These are phyloP conservation scores for Leptinotarsa undecemlineata DNA, from an alignment of 1,140 invertebrate genomes.

Conservation along the genomic window DNA sequence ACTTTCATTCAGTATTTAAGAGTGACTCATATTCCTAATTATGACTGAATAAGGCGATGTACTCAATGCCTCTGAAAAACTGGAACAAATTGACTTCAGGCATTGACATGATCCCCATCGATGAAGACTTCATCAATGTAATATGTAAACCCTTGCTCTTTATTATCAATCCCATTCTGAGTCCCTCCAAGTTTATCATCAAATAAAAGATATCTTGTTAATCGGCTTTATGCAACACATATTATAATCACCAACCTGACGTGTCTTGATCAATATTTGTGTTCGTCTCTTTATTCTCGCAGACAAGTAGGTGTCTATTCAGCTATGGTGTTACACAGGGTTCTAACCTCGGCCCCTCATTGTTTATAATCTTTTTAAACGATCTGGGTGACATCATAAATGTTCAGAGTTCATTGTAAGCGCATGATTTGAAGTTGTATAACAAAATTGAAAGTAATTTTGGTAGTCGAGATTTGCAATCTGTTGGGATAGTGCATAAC, in stretches of 20 bases:
- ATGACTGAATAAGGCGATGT: background rate
- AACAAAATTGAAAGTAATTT: too few relatives aligned
- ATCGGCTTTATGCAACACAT: background rate
- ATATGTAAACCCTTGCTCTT: background rate
- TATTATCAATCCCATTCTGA: background rate
- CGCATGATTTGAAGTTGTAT: too few relatives aligned
- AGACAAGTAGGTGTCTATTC: slow-evolving; percentile 11
- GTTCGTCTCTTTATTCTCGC: background rate
- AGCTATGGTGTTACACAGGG: background rate
- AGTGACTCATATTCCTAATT: too few relatives aligned
- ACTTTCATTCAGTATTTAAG: too few relatives aligned
- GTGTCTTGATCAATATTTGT: background rate
- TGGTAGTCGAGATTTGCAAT: too few relatives aligned
- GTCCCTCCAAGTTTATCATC: background rate
- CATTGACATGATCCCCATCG: background rate
- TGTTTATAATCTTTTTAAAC: too few relatives aligned
- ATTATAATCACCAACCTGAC: background rate
- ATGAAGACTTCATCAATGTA: background rate
- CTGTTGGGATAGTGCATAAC: too few relatives aligned
- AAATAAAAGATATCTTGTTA: background rate
- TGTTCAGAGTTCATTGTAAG: too few relatives aligned
- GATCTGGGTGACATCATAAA: too few relatives aligned
- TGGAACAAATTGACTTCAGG: background rate
- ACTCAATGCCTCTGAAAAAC: background rate
- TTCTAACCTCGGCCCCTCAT: too few relatives aligned